Base-by-base conservation (phyloP, 92 coral and sea anemone genomes). In the Phenganax stokvisi region DNA sequence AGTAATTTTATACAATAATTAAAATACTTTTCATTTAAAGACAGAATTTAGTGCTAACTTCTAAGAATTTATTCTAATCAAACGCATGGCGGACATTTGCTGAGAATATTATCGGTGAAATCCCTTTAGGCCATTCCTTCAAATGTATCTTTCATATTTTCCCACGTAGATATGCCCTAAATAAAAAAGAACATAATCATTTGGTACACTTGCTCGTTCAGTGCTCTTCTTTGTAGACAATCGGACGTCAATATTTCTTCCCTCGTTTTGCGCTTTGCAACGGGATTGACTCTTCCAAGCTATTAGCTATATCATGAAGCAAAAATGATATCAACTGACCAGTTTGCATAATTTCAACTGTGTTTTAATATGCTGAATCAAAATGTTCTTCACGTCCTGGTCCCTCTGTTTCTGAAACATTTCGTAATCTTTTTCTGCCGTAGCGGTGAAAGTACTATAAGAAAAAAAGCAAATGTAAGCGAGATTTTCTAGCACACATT, bases 361-460 rank as follows among this genome's bases (percentile, higher is more conserved):
- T 16, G 98, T 87, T 83, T 86, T 92, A 80, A 94, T 88, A 75
- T 94, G 98, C 11, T 92, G 91, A 66, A 87, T 81, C 72, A 94
- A 76, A 73, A 94, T 88, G 56, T 87, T 90, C 79, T 86, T 94
- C 56, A 92, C 66, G 67, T 94, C 98, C 54, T 89, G 86, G 27
- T 90, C 98, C 84, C 92, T 92, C 80, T 94, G 98, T 72, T 89
- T 94, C 80, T 89, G 90, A 82, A 94, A 94, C 84, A 92, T 87
- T 63, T 92, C 97, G 66, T 92, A 94, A 81, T 94, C 98, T 72
- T 87, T 77, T 9, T 72, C 74, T 54, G 96, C 89, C 65, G 91
- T 90, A 56, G 90, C 91, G 27, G 90, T 91, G 81, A 94, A 94
- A 27, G 78, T 56, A 72, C 98, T 94, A 77, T 1, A 77, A 66